These are phyloP conservation scores for Malacoctenus gilli DNA, from an alignment of 2,797 vertebrate genomes.

Conservation along the genomic window DNA sequence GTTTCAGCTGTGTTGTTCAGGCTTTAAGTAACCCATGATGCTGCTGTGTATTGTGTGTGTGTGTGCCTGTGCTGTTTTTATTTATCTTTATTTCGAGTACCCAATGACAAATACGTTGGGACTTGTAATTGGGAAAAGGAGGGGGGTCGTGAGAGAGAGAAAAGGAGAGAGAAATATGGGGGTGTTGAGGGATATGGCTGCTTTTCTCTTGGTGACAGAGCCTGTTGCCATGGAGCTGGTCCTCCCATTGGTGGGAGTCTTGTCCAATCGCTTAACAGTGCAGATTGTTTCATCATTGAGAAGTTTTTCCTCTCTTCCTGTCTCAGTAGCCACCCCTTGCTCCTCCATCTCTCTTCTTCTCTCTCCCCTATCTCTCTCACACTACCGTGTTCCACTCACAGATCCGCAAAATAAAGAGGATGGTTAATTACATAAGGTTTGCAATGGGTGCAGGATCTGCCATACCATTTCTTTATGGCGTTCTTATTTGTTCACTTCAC, in stretches of 20 bases:
- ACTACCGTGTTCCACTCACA: conserved; percentile 18
- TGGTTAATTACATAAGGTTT: conserved; percentile 73
- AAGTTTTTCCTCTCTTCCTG: conserved; percentile 81
- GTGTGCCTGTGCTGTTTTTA: conserved; percentile 11
- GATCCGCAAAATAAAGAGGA: conserved; percentile 49
- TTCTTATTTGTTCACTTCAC: conserved; percentile 42
- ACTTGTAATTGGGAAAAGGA: conserved; percentile 72
- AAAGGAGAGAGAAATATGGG: conserved; percentile 74
- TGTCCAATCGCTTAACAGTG: conserved; percentile 85
- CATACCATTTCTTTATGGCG: conserved; percentile 59
- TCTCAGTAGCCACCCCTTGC: conserved; percentile 62
- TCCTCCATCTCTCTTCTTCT: conserved; percentile 53
- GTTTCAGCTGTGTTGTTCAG: conserved; percentile 22
- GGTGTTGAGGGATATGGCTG: conserved; percentile 80
- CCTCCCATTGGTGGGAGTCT: conserved; percentile 85
- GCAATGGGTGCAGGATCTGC: conserved; percentile 63
- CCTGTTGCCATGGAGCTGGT: conserved; percentile 92
- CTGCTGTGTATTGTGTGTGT: conserved; percentile 22
- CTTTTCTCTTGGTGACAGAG: conserved; percentile 90
- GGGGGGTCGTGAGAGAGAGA: conserved; percentile 64
- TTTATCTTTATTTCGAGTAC: conserved; percentile 38
- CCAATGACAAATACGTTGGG: conserved; percentile 64
- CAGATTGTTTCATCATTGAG: conserved; percentile 87
- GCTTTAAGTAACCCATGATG: conserved; percentile 28
- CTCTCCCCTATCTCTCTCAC: conserved; percentile 26